phyloP scores from a whole-genome alignment of 2,888 invertebrate genomes.

The Mactromeris polynyma region DNA sequence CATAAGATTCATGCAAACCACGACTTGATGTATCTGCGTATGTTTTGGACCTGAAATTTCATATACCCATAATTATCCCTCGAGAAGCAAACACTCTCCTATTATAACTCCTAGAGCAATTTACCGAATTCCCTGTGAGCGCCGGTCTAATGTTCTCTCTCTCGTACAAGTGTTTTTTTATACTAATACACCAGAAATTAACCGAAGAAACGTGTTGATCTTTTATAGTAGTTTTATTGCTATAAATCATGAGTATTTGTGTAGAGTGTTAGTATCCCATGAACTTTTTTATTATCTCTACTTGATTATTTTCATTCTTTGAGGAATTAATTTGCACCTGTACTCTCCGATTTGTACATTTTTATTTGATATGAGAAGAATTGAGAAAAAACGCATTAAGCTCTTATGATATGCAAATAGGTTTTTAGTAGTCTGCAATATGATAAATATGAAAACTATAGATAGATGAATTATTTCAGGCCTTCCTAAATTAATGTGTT shows the following conservation, averaged over 20 bases:
- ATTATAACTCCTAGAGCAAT: background rate
- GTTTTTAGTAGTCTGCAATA: background rate
- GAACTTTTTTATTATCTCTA: background rate
- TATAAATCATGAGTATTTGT: background rate
- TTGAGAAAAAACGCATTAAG: background rate
- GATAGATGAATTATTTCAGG: background rate
- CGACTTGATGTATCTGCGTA: no score
- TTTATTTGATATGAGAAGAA: background rate
- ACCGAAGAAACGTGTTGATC: background rate
- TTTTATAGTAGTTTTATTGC: background rate
- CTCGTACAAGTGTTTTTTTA: background rate
- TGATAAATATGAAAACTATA: conserved; percentile 1
- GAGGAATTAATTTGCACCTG: background rate
- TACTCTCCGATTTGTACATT: background rate
- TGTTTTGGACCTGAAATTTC: no score
- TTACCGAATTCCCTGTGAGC: background rate
- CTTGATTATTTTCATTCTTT: background rate
- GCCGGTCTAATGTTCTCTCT: background rate
- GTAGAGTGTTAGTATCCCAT: background rate
- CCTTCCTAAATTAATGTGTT: background rate
- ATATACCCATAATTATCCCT: background rate
- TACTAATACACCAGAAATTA: background rate
- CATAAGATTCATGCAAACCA: no score
- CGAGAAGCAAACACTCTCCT: background rate
- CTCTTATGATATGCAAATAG: background rate